Evolutionary conservation across 2,888 invertebrate genomes (phyloP).

Genomic region (Ametastegia equiseti): DNA sequence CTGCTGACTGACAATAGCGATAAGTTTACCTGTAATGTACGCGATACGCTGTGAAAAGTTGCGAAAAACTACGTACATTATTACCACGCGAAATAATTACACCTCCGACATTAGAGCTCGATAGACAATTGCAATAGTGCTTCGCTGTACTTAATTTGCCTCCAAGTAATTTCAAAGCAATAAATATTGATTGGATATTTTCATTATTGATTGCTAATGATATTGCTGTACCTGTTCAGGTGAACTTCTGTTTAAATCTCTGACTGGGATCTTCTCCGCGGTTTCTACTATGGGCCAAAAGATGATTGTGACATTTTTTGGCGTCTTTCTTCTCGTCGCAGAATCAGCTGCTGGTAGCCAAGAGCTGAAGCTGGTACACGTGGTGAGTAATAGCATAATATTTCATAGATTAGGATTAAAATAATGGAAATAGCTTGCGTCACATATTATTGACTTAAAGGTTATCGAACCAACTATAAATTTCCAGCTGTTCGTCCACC

Average conservation of each 20-base stretch:
- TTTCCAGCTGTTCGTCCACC: constrained; percentile 63
- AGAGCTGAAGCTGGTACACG: constrained; percentile 60
- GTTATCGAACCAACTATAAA: neutral
- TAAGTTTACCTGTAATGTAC: too few relatives aligned
- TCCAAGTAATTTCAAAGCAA: too few relatives aligned
- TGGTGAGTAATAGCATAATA: constrained; percentile 60
- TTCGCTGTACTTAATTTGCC: too few relatives aligned
- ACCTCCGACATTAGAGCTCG: neutral
- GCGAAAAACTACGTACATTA: too few relatives aligned
- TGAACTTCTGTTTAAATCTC: neutral
- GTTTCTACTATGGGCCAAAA: neutral
- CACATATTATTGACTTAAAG: neutral
- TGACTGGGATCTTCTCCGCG: too few relatives aligned
- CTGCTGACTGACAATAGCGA: too few relatives aligned
- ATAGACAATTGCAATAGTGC: too few relatives aligned
- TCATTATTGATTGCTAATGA: too few relatives aligned
- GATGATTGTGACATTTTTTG: neutral
- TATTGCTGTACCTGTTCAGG: too few relatives aligned
- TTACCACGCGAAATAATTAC: neutral
- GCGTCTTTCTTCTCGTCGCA: neutral
- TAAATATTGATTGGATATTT: too few relatives aligned
- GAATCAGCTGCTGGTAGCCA: neutral
- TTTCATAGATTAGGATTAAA: neutral
- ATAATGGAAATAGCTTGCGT: neutral
- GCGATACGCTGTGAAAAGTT: too few relatives aligned